Base-by-base conservation (phyloP, 2,888 invertebrate genomes). In the Proisotoma minuta region DNA sequence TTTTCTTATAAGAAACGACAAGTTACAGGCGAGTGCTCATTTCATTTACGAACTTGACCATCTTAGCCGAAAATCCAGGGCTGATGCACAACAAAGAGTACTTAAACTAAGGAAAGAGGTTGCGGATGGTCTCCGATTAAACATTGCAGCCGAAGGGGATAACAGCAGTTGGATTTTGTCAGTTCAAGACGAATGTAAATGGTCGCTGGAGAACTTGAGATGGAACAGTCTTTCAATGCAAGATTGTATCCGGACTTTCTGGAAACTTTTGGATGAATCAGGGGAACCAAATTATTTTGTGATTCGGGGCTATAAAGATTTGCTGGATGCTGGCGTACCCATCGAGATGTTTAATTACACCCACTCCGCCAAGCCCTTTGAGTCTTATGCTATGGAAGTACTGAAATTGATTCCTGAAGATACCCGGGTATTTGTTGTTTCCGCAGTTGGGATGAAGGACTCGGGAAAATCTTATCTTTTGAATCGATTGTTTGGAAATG, bases 391-490 rank as follows among this genome's bases (percentile, higher is more conserved):
- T 2, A n/a, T 39, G 8, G 27, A 56, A 3, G 24, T 47, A 8
- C 24, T 56, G 3, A 22, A 24, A 8, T 18, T 15, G 2, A 10
- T 43, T 26, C 56, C 56, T 12, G 26, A 20, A n/a, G 23, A 34
- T 39, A 56, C 56, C 2, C 20, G 47, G 3, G 29, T 60, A 15
- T 54, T 60, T 26, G 60, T 60, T 24, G 29, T 60, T 43, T 60
- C 60, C 54, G 48, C 53, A n/a, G 12, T 63, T 15, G 60, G 63
- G 18, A 28, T 57, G n/a, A 65, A 64, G 27, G 43, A 48, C 23
- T 63, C 63, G 5, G 66, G 66, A 5, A 66, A 66, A 28, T 66
- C 66, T 3, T 63, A 60, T 4, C 39, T 66, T n/a, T 48, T 66
- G 48, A 66, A 66, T 52, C 51, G 59, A 10, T 47, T 66, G 18